Conservation (phyloP, 1,140 invertebrate genomes). For the Xylocopa sonorina region DNA sequence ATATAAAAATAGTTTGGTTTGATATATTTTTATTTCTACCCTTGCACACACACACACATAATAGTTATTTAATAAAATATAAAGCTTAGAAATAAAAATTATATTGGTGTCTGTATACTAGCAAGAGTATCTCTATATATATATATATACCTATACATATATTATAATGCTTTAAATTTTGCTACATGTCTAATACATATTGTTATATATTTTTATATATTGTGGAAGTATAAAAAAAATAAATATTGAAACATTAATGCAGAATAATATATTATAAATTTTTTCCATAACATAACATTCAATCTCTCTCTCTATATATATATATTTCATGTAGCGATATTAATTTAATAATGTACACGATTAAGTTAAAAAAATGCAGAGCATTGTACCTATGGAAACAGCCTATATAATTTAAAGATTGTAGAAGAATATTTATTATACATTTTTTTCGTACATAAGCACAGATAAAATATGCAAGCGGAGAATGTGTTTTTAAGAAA, state of each 20-base stretch:
- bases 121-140: too few species aligned
- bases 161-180: too few species aligned
- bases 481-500: constrained; percentile 20
- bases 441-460: constrained; percentile 39
- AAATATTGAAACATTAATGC: constrained; percentile 12
- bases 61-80: too few species aligned
- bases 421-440: constrained; percentile 51
- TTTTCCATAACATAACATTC: constrained; percentile 16
- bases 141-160: neutral
- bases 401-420: constrained; percentile 39
- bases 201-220: constrained; percentile 16
- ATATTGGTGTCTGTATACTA: too few species aligned
- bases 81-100: neutral
- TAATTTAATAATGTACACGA: constrained; percentile 24
- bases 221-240: constrained; percentile 8
- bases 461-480: constrained; percentile 32
- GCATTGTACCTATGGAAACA: constrained; percentile 32
- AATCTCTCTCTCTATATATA: too few species aligned
- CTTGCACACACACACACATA: too few species aligned
- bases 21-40: too few species aligned
- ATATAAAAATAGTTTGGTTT: too few species aligned
- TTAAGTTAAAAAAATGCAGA: constrained; percentile 27
- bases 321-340: constrained; percentile 1
- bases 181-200: constrained; percentile 19
- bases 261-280: constrained; percentile 12